Base-by-base conservation (phyloP, 2,113 vertebrate species). In the Dasyurus viverrinus region DNA sequence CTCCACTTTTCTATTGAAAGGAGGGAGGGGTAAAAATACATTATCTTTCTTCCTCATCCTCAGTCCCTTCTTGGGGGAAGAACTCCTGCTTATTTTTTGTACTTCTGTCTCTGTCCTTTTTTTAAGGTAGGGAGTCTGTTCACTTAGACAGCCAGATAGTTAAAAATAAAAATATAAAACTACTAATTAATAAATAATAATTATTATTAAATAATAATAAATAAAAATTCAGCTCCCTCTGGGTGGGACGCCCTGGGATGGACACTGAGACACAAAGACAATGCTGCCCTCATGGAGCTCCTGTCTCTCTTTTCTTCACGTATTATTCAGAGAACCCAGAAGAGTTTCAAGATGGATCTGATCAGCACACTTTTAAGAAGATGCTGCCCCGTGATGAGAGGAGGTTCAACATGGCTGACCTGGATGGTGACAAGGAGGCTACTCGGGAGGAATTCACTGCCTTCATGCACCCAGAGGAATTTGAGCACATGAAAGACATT, bases 401-500 rank as follows among this genome's bases (percentile, higher is more conserved):
- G 76, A 98, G 99, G 96, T 99, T 99, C 98, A 99, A 99, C 97
- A 95, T 98, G 0, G 99, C 99, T 10, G 99, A 99, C 96, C 96
- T 99, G 46, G 98, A 99, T 23, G 97, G 99, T 16, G 99, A 99
- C 97, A 95, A 98, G 96, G 98, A 98, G 46, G 99, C 99, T 30
- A 99, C 99, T 92, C 98, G 98, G 84, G 99, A 99, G 94, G 99
- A 99, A 98, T 99, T 99, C 98, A 99, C 99, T 0, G 98, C 99
- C 92, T 99, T 99, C 96, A 99, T 99, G 93, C 99, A 99, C 97
- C 99, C 99, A 0, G 99, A 99, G 97, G 99, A 99, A 98, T 99
- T 99, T 97, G 99, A 99, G 68, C 99, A 99, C 92, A 99, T 99
- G 99, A 99, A 99, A 97, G 99, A 99, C 95, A 99, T 99, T 3